A percentile compares a stretch with the other conserved stretches of the same genome.
Conservation (phyloP, 2,113 vertebrate species). For the Triplophysa dalaica region DNA sequence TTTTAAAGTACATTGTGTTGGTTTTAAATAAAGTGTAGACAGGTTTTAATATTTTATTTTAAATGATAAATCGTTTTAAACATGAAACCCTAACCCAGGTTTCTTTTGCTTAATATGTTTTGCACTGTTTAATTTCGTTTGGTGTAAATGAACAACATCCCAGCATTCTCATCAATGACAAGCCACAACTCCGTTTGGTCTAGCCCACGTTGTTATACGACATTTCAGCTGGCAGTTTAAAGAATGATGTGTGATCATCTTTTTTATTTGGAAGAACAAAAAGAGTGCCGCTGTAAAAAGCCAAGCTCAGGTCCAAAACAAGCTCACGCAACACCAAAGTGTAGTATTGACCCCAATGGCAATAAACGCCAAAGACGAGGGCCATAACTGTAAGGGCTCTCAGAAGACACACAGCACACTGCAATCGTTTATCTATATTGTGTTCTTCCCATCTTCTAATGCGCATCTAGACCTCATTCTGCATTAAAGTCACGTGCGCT, state of each 20-base stretch:
- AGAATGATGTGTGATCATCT: background rate
- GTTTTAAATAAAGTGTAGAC: no score
- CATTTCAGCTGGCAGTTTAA: background rate
- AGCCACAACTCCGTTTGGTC: background rate
- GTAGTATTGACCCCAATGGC: constrained; percentile 5
- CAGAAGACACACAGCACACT: constrained; percentile 3
- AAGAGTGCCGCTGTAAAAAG: constrained; percentile 5
- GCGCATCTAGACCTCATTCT: background rate
- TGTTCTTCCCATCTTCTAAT: constrained; percentile 2
- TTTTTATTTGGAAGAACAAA: background rate
- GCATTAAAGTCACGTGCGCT: background rate
- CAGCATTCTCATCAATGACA: background rate
- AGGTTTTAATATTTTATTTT: no score
- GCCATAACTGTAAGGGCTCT: constrained; percentile 1
- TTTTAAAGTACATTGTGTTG: no score
- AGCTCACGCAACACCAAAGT: background rate
- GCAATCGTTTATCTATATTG: background rate
- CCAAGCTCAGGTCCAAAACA: background rate
- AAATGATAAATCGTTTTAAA: background rate
- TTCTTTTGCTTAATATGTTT: no score
- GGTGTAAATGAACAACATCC: background rate
- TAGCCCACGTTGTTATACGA: background rate
- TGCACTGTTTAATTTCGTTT: no score
- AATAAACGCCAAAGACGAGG: background rate
- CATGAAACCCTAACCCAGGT: no score